These are phyloP conservation scores for Tyto alba DNA, from an alignment of 2,113 vertebrate genomes.

Conservation along the genomic window DNA sequence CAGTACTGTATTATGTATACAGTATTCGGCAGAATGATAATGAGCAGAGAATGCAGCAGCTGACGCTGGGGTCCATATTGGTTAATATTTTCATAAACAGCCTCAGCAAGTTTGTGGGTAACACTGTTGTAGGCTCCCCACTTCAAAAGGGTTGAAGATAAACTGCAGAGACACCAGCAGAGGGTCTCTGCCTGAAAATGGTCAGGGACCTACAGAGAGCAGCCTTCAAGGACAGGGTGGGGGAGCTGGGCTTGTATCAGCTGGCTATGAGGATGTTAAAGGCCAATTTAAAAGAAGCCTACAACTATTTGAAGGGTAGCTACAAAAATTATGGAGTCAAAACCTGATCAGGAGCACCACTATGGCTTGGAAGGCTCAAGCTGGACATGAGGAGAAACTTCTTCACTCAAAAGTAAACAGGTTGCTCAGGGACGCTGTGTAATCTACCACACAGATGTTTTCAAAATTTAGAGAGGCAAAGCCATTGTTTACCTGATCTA, in stretches of 20 bases:
- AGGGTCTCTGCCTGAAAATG: neutral
- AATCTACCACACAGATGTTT: neutral
- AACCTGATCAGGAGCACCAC: neutral
- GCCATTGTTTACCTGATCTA: accelerated
- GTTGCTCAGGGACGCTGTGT: neutral
- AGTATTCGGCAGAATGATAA: neutral
- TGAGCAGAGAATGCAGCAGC: neutral
- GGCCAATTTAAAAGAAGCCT: neutral
- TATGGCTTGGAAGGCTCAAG: neutral
- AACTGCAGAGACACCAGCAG: neutral
- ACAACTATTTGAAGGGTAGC: neutral
- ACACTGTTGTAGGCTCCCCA: neutral
- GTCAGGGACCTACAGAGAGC: neutral
- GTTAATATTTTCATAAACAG: neutral
- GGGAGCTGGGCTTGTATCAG: neutral
- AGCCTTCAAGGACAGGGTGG: neutral
- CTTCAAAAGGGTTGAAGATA: neutral
- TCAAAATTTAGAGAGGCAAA: neutral
- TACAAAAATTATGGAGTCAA: neutral
- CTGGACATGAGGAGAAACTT: neutral
- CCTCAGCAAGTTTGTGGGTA: neutral
- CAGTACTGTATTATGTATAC: neutral
- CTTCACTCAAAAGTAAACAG: neutral
- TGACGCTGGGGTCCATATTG: neutral
- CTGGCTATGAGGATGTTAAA: neutral